Evolutionary conservation across 2,113 vertebrate genomes (phyloP), one percentile per base, ranked within the genome.

Genomic region (Clarias macrocephalus): DNA sequence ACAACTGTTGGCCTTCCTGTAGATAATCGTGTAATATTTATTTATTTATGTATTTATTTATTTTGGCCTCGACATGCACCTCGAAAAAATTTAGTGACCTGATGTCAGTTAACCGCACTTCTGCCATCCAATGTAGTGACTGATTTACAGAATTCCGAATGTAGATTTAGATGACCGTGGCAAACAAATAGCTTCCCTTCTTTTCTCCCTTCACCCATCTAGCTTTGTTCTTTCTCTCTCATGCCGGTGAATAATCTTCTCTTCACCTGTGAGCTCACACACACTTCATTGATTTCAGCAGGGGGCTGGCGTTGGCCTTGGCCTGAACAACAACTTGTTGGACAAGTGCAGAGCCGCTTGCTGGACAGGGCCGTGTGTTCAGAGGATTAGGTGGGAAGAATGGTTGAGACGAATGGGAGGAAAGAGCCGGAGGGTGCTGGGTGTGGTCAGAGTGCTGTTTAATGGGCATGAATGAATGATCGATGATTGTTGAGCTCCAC

Each of bases 241-340:
- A 10, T 16, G 18, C 75, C 72, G 60, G 60, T 80, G 3, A 33
- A 56, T 65, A 33, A 56, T 65, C 66, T 57, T 75, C 60, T 70
- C 23, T 21, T 70, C 89, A 90, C 80, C 65, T 73, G 88, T 90
- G 90, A 83, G 89, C 89, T 92, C 87, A 86, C 56, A 87, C 90
- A 83, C 86, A 88, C 83, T 89, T 92, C 33, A 76, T 88, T 91
- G 88, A 88, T 84, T 92, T 92, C 91, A 82, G 87, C 86, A 90
- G 82, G 90, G 48, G 48, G 48, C 8, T 48, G 48, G 48, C 0
- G 48, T 48, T 48, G 48, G 33, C 81, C 90, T 90, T 89, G 82
- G 91, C 93, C 93, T 91, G 77, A 90, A 88, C 92, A 25, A 65
- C 60, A 90, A 91, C 89, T 88, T 88, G 90, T 91, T 91, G 92